Evolutionary conservation across 2,888 invertebrate species (phyloP).

Genomic region (Teleogryllus oceanicus): DNA sequence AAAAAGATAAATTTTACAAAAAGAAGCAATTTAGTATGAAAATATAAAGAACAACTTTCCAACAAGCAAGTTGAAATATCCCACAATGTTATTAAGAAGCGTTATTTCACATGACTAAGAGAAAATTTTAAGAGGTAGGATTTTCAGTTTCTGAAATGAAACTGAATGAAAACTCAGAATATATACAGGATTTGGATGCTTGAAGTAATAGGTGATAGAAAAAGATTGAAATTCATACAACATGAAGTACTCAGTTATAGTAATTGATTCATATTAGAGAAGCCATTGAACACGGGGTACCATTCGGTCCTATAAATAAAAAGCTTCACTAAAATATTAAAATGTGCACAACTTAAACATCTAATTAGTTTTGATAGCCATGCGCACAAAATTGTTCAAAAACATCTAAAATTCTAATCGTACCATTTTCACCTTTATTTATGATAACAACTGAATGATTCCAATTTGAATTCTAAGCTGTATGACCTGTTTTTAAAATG

Average conservation of each 20-base stretch:
- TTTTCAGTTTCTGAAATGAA: too few species aligned
- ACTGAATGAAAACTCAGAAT: too few species aligned
- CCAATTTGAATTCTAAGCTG: neutral
- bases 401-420: slow-evolving; percentile 4
- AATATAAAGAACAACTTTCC: slow-evolving; percentile 21
- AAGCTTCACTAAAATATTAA: neutral
- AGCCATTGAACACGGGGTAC: slow-evolving; percentile 18
- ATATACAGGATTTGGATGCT: too few species aligned
- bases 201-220: too few species aligned
- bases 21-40: slow-evolving; percentile 23
- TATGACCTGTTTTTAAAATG: neutral
- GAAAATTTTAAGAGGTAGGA: neutral
- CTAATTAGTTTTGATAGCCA: neutral
- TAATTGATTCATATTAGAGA: neutral
- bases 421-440: slow-evolving; percentile 1
- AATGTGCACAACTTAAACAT: slow-evolving; percentile 1
- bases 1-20: slow-evolving; percentile 26
- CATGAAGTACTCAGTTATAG: neutral
- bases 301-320: neutral
- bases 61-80: neutral
- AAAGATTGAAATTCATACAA: neutral
- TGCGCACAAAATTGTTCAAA: neutral
- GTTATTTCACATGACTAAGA: neutral
- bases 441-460: slow-evolving; percentile 1
- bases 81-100: neutral